These are phyloP conservation scores for Lasioglossum oenotherae DNA, from an alignment of 2,888 invertebrate species.

Conservation along the genomic window DNA sequence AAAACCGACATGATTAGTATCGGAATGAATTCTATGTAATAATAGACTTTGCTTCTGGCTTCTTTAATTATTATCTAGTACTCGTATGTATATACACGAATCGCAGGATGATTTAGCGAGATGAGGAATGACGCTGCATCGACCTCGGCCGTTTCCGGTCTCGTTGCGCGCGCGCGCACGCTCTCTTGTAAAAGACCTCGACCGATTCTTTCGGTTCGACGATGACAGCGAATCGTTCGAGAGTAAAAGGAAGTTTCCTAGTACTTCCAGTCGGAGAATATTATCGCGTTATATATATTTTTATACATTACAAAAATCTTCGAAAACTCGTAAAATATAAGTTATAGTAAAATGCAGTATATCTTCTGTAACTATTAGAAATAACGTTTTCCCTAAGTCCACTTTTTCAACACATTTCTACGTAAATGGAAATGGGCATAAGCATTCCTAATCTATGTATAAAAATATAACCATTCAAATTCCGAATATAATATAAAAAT, in stretches of 20 bases:
- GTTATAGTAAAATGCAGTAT: too few relatives aligned
- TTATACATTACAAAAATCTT: too few relatives aligned
- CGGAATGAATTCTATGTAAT: neutral
- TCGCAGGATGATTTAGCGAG: conserved; percentile 49
- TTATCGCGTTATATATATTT: neutral
- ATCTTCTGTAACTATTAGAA: too few relatives aligned
- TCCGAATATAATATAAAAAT: too few relatives aligned
- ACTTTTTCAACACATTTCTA: too few relatives aligned
- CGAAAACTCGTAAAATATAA: too few relatives aligned
- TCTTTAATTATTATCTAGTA: conserved; percentile 6
- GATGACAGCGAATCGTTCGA: conserved; percentile 13
- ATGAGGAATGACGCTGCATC: conserved; percentile 55
- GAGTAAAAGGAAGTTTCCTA: neutral
- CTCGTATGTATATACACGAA: neutral
- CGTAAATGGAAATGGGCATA: too few relatives aligned
- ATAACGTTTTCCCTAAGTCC: too few relatives aligned
- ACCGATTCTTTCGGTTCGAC: conserved; percentile 53
- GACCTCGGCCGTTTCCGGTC: conserved; percentile 76
- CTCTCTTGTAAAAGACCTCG: conserved; percentile 42
- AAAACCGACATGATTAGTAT: neutral
- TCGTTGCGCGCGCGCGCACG: conserved; percentile 41
- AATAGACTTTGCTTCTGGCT: neutral
- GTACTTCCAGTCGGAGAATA: neutral
- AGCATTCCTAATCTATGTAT: too few relatives aligned
- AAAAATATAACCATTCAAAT: too few relatives aligned